These are phyloP conservation scores for Podabrus alpinus DNA, from an alignment of 2,888 invertebrate genomes.

Conservation along the genomic window DNA sequence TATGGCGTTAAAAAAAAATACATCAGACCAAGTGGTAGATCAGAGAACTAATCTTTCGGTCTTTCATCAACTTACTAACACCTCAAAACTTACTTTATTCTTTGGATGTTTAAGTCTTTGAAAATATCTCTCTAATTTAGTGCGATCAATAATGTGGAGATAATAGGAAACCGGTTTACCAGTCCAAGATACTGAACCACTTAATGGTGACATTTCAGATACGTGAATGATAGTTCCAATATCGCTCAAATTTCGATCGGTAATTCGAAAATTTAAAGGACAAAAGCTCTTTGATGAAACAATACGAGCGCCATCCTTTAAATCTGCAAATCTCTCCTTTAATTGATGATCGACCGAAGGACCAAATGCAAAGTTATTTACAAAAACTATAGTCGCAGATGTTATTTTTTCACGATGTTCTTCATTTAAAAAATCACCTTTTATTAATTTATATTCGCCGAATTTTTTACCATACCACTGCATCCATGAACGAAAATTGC, in stretches of 20 bases:
- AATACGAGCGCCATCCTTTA: conserved; percentile 93
- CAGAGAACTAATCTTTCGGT: neutral
- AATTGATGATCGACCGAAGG: conserved; percentile 96
- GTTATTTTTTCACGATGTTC: conserved; percentile 94
- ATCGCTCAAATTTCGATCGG: conserved; percentile 95
- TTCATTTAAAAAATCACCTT: conserved; percentile 93
- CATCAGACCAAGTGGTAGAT: conserved; percentile 1
- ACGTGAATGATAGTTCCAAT: conserved; percentile 99
- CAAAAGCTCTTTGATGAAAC: conserved; percentile 99
- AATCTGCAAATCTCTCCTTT: conserved; percentile 94
- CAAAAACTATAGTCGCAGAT: conserved; percentile 93
- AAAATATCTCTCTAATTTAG: conserved; percentile 95
- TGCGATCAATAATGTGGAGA: conserved; percentile 96
- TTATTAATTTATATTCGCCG: conserved; percentile 88
- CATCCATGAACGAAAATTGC: conserved; percentile 93
- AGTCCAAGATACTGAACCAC: conserved; percentile 98
- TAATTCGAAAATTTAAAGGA: conserved; percentile 97
- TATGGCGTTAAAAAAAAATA: neutral
- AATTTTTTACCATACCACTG: conserved; percentile 96
- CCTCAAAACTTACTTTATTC: conserved; percentile 60
- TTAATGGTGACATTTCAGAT: conserved; percentile 91
- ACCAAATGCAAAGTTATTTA: conserved; percentile 99
- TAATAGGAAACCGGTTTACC: conserved; percentile 98
- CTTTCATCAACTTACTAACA: neutral
- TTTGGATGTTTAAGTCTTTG: conserved; percentile 91